Evolutionary conservation across 2,888 invertebrate species (phyloP), one percentile per base, ranked within the genome.

Genomic region (Ctena decussata): DNA sequence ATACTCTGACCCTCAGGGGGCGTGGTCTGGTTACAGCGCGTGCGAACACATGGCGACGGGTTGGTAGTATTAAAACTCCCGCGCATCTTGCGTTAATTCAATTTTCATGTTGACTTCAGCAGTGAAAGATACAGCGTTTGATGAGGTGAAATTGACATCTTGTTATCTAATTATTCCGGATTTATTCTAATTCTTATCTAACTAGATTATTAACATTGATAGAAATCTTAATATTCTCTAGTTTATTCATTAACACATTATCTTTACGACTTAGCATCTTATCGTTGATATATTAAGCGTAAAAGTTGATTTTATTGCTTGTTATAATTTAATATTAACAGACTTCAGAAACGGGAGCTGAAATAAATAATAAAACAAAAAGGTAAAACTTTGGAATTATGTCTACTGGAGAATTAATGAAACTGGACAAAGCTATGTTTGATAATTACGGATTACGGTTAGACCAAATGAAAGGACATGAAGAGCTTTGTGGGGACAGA

Each of bases 31-130:
- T 35, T 65, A 53, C 41, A 60, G 74, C 60, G 39, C 77, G 77
- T 69, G 71, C n/a, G 77, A 73, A 77, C 86, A 86, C 84, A 84
- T 86, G 86, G 84, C 80, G 75, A 53, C 65, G 65, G 65, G 41
- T 57, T 37, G 70, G 70, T 30, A 30, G 70, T 70, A 70, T 70
- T 70, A 77, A 80, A 69, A 81, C 73, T 77, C 71, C 79, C 37
- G 46, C 79, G 76, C 82, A 85, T 84, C 81, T 70, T 46, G 78
- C 37, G 57, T 78, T 88, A 88, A 88, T 88, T 88, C 85, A 88
- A 88, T 88, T 88, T 88, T 81, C 81, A 85, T 88, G 87, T 88
- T 79, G 87, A 88, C 79, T 85, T 81, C 84, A 37, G 30, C 30
- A 60, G 60, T 60, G 60, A 60, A 53, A 60, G 60, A 60, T 60